phyloP scores from a whole-genome alignment of 1,140 invertebrate genomes.

The Dendroctonus ponderosae region DNA sequence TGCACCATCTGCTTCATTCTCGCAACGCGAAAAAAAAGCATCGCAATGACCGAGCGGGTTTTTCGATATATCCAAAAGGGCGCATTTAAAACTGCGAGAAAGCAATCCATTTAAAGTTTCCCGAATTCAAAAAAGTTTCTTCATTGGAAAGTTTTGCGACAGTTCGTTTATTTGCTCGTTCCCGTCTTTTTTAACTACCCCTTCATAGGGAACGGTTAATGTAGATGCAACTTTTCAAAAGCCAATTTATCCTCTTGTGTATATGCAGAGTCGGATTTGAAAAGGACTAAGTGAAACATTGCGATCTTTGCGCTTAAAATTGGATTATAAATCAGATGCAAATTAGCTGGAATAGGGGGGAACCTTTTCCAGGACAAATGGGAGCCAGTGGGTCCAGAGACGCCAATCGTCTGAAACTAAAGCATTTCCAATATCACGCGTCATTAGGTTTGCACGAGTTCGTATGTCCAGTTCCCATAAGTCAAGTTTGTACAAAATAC shows the following conservation, averaged over 20 bases:
- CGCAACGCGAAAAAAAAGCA: no score
- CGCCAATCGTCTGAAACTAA: background rate
- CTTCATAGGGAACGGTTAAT: slow-evolving; percentile 8
- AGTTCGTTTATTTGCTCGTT: background rate
- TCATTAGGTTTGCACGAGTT: background rate
- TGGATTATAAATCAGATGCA: no score
- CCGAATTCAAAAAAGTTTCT: slow-evolving; percentile 6
- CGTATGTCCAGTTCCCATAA: no score
- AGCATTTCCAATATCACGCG: slow-evolving; percentile 10
- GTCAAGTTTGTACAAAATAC: no score
- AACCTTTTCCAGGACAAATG: background rate
- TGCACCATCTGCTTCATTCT: no score
- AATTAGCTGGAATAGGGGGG: no score
- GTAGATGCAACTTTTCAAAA: slow-evolving; percentile 11
- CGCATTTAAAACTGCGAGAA: no score
- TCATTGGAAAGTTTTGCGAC: slow-evolving; percentile 1
- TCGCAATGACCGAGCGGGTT: no score
- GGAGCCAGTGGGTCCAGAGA: background rate
- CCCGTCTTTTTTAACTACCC: slow-evolving; percentile 3
- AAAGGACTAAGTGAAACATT: background rate
- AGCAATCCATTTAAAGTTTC: slow-evolving; percentile 6
- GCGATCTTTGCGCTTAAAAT: no score
- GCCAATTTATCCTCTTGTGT: background rate
- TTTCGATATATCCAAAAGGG: no score
- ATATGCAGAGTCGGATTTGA: no score